Conservation (phyloP, 1,140 invertebrate species). For the Formica exsecta region DNA sequence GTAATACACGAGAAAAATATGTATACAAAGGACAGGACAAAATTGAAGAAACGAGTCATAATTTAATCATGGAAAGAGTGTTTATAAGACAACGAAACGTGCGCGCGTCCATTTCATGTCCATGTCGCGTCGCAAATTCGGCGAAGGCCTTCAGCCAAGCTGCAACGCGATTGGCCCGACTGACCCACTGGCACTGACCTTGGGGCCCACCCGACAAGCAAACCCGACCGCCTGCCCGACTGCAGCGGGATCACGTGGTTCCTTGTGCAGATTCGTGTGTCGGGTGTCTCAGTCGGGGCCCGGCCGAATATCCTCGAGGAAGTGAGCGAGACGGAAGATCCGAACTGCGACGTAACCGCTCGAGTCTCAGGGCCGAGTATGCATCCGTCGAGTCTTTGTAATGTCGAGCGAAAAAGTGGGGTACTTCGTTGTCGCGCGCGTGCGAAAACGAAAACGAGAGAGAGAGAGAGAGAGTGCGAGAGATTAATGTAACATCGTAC, state of each 20-base stretch:
- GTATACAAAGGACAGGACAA: background rate
- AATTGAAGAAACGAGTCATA: background rate
- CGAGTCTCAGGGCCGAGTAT: conserved; percentile 51
- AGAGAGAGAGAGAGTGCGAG: conserved; percentile 3
- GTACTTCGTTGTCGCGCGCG: conserved; percentile 37
- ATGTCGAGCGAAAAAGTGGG: conserved; percentile 47
- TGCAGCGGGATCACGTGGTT: conserved; percentile 51
- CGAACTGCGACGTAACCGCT: conserved; percentile 40
- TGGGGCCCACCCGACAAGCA: conserved; percentile 76
- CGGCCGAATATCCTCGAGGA: conserved; percentile 55
- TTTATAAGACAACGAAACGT: background rate
- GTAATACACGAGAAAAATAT: background rate
- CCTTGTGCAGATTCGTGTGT: conserved; percentile 73
- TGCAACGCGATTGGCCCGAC: conserved; percentile 78
- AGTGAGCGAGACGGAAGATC: conserved; percentile 56
- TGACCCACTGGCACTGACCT: conserved; percentile 84
- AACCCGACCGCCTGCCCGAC: conserved; percentile 69
- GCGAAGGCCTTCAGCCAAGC: conserved; percentile 64
- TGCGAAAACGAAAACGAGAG: background rate
- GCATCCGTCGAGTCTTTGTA: conserved; percentile 39
- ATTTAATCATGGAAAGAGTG: background rate
- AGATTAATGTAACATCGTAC: conserved; percentile 28
- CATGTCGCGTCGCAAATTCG: conserved; percentile 66
- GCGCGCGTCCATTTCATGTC: conserved; percentile 25
- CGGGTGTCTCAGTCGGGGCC: conserved; percentile 1